Evolutionary conservation across 1,140 invertebrate genomes (phyloP).

Genomic region (Papilio aristodemus): DNA sequence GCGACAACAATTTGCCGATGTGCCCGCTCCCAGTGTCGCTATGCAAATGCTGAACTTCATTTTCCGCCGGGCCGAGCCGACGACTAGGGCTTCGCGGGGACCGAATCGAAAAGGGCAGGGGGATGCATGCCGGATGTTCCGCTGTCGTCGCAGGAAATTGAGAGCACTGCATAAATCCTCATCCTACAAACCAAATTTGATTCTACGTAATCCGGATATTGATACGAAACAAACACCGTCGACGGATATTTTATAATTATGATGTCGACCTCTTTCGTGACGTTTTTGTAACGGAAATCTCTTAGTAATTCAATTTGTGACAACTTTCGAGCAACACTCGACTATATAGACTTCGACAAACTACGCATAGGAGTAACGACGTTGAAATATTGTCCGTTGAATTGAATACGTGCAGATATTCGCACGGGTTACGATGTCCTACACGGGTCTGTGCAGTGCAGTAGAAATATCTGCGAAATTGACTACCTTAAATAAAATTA

Average conservation of each 20-base stretch:
- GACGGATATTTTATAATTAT: slow-evolving; percentile 56
- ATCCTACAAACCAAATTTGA: slow-evolving; percentile 77
- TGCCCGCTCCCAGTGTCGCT: slow-evolving; percentile 67
- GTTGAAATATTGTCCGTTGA: slow-evolving; percentile 71
- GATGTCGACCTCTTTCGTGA: slow-evolving; percentile 36
- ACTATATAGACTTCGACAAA: slow-evolving; percentile 19
- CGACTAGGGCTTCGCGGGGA: slow-evolving; percentile 42
- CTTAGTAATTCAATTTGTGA: neutral
- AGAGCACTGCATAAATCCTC: slow-evolving; percentile 78
- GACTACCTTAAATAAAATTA: neutral
- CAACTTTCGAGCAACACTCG: neutral
- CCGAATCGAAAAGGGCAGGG: slow-evolving; percentile 37
- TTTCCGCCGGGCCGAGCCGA: slow-evolving; percentile 61
- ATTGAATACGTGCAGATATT: slow-evolving; percentile 75
- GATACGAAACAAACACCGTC: slow-evolving; percentile 70
- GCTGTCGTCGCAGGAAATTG: slow-evolving; percentile 79
- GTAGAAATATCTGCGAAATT: slow-evolving; percentile 6
- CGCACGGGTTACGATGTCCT: slow-evolving; percentile 55
- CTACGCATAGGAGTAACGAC: slow-evolving; percentile 57
- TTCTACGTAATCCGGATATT: slow-evolving; percentile 77
- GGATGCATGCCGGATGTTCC: slow-evolving; percentile 71
- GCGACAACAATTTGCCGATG: slow-evolving; percentile 78
- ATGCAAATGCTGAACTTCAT: slow-evolving; percentile 76
- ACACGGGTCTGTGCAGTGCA: slow-evolving; percentile 49
- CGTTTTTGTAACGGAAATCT: slow-evolving; percentile 9